These are phyloP conservation scores for Archaeoteleia sp. DNA, from an alignment of 2,888 invertebrate species.

Conservation along the genomic window DNA sequence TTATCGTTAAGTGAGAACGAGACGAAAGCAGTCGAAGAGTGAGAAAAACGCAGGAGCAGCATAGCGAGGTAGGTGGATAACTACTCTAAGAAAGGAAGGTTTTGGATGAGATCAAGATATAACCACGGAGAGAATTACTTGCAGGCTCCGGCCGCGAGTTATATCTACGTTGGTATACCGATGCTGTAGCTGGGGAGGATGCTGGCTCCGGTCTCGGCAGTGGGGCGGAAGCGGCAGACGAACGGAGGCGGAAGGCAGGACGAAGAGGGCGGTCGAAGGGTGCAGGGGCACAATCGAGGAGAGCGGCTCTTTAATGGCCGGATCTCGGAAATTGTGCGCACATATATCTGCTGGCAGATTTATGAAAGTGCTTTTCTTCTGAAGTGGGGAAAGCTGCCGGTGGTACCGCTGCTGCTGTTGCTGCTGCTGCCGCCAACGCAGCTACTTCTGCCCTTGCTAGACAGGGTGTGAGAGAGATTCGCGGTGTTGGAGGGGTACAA, in stretches of 20 bases:
- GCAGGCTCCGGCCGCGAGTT: slow-evolving; percentile 63
- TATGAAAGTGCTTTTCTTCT: slow-evolving; percentile 88
- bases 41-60: slow-evolving; percentile 21
- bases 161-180: slow-evolving; percentile 61
- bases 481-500: slow-evolving; percentile 56
- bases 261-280: slow-evolving; percentile 56
- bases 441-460: slow-evolving; percentile 42
- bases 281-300: slow-evolving; percentile 59
- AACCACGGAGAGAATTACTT: slow-evolving; percentile 70
- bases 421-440: slow-evolving; percentile 56
- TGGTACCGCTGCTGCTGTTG: slow-evolving; percentile 58
- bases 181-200: slow-evolving; percentile 44
- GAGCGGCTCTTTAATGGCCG: slow-evolving; percentile 87
- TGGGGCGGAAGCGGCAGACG: slow-evolving; percentile 48
- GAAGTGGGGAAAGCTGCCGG: slow-evolving; percentile 75
- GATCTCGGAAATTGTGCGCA: slow-evolving; percentile 93
- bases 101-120: slow-evolving; percentile 68
- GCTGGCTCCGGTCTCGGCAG: slow-evolving; percentile 49
- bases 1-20: slow-evolving; percentile 11
- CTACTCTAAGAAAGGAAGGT: slow-evolving; percentile 41
- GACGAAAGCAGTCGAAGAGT: too few species aligned
- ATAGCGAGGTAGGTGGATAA: slow-evolving; percentile 18
- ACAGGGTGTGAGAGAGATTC: slow-evolving; percentile 42
- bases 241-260: slow-evolving; percentile 49
- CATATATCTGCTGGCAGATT: slow-evolving; percentile 93